These are phyloP conservation scores for Harlomillsia oculata DNA, from an alignment of 1,140 invertebrate genomes.

Conservation along the genomic window DNA sequence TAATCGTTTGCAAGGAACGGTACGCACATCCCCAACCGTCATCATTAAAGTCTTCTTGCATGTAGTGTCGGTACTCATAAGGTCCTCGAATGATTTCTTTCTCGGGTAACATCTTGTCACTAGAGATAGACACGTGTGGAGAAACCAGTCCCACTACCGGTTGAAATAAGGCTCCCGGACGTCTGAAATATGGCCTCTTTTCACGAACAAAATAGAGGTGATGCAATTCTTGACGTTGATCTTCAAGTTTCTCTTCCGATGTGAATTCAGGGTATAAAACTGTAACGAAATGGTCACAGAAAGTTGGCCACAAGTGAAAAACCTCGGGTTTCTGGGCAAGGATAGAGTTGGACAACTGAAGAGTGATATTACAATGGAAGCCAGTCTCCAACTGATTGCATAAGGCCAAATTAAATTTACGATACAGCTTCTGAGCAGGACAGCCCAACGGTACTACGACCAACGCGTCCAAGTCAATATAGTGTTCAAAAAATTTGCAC, in stretches of 20 bases:
- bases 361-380: conserved; percentile 24
- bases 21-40: conserved; percentile 99
- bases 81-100: conserved; percentile 64
- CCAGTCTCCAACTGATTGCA: conserved; percentile 23
- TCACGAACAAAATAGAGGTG: conserved; percentile 21
- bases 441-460: conserved; percentile 17
- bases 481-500: conserved; percentile 33
- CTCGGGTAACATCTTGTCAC: conserved; percentile 43
- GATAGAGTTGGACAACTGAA: conserved; percentile 31
- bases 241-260: conserved; percentile 48
- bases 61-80: conserved; percentile 94
- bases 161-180: conserved; percentile 29
- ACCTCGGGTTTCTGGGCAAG: conserved; percentile 44
- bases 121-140: conserved; percentile 21
- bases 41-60: conserved; percentile 90
- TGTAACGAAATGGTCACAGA: conserved; percentile 64
- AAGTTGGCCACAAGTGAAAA: conserved; percentile 53
- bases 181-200: conserved; percentile 25
- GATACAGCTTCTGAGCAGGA: conserved; percentile 18
- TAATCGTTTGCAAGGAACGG: conserved; percentile 89
- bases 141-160: conserved; percentile 12
- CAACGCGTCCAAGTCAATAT: conserved; percentile 23
- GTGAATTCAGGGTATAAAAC: conserved; percentile 55
- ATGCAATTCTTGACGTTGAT: conserved; percentile 14
- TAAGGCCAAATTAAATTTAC: conserved; percentile 28